Evolutionary conservation across 2,888 invertebrate species (phyloP).

Genomic region (Endotricha flammealis): DNA sequence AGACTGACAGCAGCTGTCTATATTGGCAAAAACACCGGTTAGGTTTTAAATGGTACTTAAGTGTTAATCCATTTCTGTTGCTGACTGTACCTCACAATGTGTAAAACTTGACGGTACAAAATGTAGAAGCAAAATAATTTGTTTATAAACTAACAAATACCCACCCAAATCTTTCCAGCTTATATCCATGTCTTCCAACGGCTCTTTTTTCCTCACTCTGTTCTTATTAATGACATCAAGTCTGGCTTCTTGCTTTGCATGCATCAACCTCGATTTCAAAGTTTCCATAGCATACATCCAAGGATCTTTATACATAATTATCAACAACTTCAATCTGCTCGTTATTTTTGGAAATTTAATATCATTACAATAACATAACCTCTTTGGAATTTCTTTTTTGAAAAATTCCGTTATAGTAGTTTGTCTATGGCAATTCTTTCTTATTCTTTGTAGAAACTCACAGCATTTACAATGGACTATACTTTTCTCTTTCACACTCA

Average conservation of each 20-base stretch:
- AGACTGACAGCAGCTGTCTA: too few relatives aligned
- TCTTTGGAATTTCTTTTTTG: constrained; percentile 20
- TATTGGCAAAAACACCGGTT: too few relatives aligned
- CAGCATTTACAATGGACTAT: constrained; percentile 54
- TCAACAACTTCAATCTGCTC: constrained; percentile 46
- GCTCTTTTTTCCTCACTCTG: neutral
- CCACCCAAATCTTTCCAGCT: neutral
- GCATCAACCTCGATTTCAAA: constrained; percentile 28
- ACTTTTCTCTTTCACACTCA: neutral
- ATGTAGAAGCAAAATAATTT: too few relatives aligned
- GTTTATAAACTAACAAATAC: too few relatives aligned
- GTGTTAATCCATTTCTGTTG: too few relatives aligned
- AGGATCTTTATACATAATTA: constrained; percentile 37
- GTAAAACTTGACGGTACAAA: too few relatives aligned
- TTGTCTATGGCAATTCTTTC: constrained; percentile 44
- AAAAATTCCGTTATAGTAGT: constrained; percentile 54
- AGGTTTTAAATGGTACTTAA: too few relatives aligned
- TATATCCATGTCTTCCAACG: neutral
- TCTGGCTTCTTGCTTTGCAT: constrained; percentile 9
- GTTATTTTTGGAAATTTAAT: constrained; percentile 41
- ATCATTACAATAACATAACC: constrained; percentile 41
- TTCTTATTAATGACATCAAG: constrained; percentile 7
- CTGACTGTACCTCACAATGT: too few relatives aligned
- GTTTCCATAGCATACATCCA: constrained; percentile 24
- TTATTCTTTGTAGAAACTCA: constrained; percentile 25